These are phyloP conservation scores for Pherbina coryleti DNA, from an alignment of 2,888 invertebrate genomes.

Conservation along the genomic window DNA sequence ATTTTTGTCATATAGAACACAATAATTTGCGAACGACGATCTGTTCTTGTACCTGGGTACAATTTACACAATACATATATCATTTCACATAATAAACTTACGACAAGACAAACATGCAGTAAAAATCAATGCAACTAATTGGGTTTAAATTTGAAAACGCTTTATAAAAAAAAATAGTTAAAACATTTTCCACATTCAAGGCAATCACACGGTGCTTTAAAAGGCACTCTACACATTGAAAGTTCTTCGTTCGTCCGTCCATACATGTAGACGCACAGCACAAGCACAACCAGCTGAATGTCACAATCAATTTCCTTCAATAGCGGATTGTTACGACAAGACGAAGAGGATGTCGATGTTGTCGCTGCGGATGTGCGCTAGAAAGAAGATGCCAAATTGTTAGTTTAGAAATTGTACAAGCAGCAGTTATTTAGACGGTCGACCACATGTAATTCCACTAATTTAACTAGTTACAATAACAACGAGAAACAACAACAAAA, in stretches of 20 bases:
- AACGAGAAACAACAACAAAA: conserved; percentile 4
- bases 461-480: conserved; percentile 29
- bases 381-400: conserved; percentile 6
- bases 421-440: conserved; percentile 19
- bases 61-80: too few relatives aligned
- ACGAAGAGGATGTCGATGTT: background rate
- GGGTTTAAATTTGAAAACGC: background rate
- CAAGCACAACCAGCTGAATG: conserved; percentile 28
- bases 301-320: conserved; percentile 45
- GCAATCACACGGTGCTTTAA: background rate
- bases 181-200: background rate
- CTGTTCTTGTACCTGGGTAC: too few relatives aligned
- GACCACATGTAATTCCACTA: conserved; percentile 24
- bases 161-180: background rate
- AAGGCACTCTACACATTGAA: background rate
- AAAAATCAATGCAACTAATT: background rate
- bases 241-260: too few relatives aligned
- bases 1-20: too few relatives aligned
- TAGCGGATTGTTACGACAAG: background rate
- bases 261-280: background rate
- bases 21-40: too few relatives aligned
- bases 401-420: conserved; percentile 18
- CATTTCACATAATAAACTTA: background rate
- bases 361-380: background rate
- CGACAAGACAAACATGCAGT: background rate